Percentiles rank a stretch among this genome's conserved stretches.
Conservation (phyloP, 2,888 invertebrate genomes). For the Nasonovia ribisnigri region DNA sequence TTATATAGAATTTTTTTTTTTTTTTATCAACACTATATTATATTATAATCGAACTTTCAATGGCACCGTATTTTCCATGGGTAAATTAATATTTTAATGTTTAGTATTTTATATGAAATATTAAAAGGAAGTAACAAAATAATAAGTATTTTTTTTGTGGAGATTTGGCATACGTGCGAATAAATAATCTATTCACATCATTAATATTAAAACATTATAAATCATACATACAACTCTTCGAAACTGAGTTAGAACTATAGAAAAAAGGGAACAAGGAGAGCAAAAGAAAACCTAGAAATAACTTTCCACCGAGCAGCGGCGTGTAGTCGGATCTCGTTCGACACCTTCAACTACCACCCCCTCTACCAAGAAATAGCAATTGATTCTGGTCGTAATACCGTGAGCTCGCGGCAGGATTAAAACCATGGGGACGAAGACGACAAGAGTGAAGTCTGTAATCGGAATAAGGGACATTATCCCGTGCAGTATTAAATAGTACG, state of each 20-base stretch:
- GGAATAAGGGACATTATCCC: slow-evolving; percentile 46
- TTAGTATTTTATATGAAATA: neutral
- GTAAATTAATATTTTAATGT: neutral
- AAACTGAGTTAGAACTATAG: neutral
- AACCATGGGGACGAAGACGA: neutral
- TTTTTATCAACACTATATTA: neutral
- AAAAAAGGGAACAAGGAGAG: neutral
- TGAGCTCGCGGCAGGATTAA: slow-evolving; percentile 43
- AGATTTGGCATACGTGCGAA: neutral
- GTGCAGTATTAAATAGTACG: slow-evolving; percentile 47
- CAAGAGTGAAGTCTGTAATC: slow-evolving; percentile 31
- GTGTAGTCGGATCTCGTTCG: slow-evolving; percentile 19
- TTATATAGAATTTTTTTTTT: neutral
- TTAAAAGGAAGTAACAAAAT: neutral
- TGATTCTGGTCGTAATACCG: slow-evolving; percentile 52
- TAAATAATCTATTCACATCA: slow-evolving; percentile 4
- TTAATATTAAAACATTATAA: slow-evolving; percentile 37
- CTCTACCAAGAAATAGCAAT: neutral
- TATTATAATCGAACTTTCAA: neutral
- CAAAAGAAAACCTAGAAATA: neutral
- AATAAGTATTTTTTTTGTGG: neutral
- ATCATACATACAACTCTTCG: neutral
- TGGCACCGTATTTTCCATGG: neutral
- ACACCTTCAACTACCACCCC: slow-evolving; percentile 38
- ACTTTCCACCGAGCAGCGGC: neutral